Base-by-base conservation (phyloP, 2,797 vertebrate genomes). In the Phrynocephalus guinanensis region DNA sequence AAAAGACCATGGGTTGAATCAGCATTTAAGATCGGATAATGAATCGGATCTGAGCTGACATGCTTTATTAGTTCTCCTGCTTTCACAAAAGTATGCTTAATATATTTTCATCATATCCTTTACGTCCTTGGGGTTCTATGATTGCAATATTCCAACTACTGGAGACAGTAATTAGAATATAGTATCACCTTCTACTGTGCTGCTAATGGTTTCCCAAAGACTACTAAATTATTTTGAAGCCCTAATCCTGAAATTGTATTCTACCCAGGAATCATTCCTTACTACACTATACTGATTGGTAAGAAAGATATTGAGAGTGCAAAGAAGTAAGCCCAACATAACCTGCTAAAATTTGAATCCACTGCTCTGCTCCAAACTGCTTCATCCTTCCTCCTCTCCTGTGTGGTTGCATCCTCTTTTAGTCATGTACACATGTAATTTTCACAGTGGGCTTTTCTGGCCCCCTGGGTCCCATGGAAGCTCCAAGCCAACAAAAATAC, bases 1-100 rank as follows among this genome's bases (percentile, higher is more conserved):
- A 86, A 91, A 93, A 56, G 90, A 85, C 91, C 87, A 79, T 1
- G 67, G 80, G 91, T 63, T 18, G 71, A 80, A 85, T 63, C 86
- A 88, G 80, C 50, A 85, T 92, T 83, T 67, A 89, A 63, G 30
- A 90, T 88, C 82, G 82, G 63, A 48, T 91, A 66, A 67, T 93
- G 84, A 84, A 84, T 70, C 77, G 88, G 90, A 89, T 83, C 1
- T 0, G 91, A 93, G 85, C 85, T 91, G 92, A 91, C 81, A 20
- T 33, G 91, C 91, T 91, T 88, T 93, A 91, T 75, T n/a, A 18
- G 91, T 90, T 68, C 93, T 89, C 90, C 87, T 87, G 80, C 89
- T 86, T 90, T 89, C 92, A 92, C 91, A 38, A 75, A 86, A 84
- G 93, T 92, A 92, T 94, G 94, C 91, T 93, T 93, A 94, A 89